Evolutionary conservation across 1,140 invertebrate genomes (phyloP).

Genomic region (Apis florea): DNA sequence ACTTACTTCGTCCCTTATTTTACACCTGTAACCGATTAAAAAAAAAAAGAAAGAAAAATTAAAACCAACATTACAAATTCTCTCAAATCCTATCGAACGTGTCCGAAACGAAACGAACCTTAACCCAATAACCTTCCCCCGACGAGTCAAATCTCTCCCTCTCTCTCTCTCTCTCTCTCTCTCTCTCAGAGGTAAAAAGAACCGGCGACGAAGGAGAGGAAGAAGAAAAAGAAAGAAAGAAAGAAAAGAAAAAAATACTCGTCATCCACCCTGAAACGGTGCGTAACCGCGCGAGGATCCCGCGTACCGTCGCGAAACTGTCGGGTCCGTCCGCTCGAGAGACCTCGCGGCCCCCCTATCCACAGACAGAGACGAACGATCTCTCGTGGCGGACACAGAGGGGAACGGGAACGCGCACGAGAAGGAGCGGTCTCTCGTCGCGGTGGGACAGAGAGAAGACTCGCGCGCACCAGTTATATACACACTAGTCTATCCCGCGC

Average conservation of each 20-base stretch:
- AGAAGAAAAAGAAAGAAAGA: neutral
- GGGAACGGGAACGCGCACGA: constrained; percentile 24
- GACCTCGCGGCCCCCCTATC: neutral
- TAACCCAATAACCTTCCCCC: too few species aligned
- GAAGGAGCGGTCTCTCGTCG: neutral
- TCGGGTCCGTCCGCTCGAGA: neutral
- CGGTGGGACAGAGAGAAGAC: neutral
- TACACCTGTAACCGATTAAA: too few species aligned
- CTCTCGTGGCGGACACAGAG: constrained; percentile 23
- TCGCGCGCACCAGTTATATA: constrained; percentile 3
- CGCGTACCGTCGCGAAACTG: constrained; percentile 26
- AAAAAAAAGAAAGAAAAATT: too few species aligned
- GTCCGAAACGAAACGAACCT: too few species aligned
- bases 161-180: too few species aligned
- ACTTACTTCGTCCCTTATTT: too few species aligned
- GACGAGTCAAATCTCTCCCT: too few species aligned
- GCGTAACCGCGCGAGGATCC: constrained; percentile 2
- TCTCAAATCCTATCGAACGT: too few species aligned
- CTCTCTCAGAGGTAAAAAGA: too few species aligned
- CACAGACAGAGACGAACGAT: constrained; percentile 19
- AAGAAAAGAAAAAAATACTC: neutral
- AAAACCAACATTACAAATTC: too few species aligned
- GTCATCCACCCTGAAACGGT: neutral
- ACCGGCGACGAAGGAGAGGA: too few species aligned
- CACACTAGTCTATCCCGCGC: constrained; percentile 12